Percentiles rank a stretch among this genome's conserved stretches.
Evolutionary conservation across 2,888 invertebrate species (phyloP).

Genomic region (Physocephala rufipes): DNA sequence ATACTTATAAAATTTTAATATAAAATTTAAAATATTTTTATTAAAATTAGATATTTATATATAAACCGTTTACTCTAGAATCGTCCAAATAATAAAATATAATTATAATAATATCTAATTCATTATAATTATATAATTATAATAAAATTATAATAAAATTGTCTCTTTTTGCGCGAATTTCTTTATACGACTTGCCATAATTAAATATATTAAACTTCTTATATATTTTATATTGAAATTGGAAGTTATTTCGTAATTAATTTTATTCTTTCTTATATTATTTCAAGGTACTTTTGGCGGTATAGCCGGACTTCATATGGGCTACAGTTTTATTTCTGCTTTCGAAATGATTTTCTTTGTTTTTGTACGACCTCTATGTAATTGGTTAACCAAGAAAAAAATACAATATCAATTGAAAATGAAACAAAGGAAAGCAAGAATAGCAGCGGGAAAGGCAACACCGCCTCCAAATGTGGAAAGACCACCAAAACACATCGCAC

Average conservation of each 20-base stretch:
- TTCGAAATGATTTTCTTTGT: conserved; percentile 70
- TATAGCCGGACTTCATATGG: conserved; percentile 74
- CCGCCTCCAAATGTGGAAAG: neutral
- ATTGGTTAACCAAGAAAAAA: conserved; percentile 55
- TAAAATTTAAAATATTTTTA: neutral
- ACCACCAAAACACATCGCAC: no score
- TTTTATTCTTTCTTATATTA: neutral
- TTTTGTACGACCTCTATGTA: conserved; percentile 57
- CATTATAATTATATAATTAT: no score
- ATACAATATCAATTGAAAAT: conserved; percentile 50
- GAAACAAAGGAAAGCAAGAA: conserved; percentile 41
- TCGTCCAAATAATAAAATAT: no score
- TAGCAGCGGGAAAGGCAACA: conserved; percentile 19
- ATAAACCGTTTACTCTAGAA: no score
- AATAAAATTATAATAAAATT: no score
- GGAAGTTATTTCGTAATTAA: no score
- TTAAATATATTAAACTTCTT: no score
- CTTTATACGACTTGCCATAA: no score
- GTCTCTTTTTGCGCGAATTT: no score
- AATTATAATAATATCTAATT: no score
- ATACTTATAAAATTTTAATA: no score
- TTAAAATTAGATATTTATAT: neutral
- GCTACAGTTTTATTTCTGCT: conserved; percentile 75
- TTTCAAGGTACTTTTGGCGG: conserved; percentile 76
- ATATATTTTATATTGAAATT: no score